phyloP scores from a whole-genome alignment of 2,113 vertebrate genomes.

The Pimephales promelas region DNA sequence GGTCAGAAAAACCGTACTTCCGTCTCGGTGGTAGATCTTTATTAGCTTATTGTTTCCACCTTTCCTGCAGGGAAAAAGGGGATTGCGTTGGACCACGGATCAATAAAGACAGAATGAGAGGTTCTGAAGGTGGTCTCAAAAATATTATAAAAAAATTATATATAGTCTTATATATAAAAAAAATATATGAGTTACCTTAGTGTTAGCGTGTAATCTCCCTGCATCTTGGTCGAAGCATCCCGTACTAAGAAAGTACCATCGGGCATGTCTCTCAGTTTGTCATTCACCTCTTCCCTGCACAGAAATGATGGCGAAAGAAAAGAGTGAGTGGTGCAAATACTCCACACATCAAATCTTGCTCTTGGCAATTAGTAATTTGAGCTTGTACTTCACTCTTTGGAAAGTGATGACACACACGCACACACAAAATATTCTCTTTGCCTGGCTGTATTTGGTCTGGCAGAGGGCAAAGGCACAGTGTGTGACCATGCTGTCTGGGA shows the following conservation, averaged over 20 bases:
- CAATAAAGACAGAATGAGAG: background rate
- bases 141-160: background rate
- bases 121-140: constrained; percentile 39
- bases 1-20: constrained; percentile 95
- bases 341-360: background rate
- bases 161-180: too few species aligned
- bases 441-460: constrained; percentile 44
- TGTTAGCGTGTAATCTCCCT: constrained; percentile 96
- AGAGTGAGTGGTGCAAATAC: background rate
- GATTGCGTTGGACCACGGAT: constrained; percentile 5
- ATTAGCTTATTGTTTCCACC: constrained; percentile 98
- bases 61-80: constrained; percentile 77
- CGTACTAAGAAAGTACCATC: constrained; percentile 96
- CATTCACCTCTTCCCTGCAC: constrained; percentile 93
- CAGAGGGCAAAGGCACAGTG: constrained; percentile 38
- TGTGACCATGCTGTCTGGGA: constrained; percentile 46
- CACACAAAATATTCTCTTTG: background rate
- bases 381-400: background rate
- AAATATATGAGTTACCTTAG: constrained; percentile 75
- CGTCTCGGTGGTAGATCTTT: constrained; percentile 95
- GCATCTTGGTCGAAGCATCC: constrained; percentile 95
- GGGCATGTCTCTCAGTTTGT: constrained; percentile 94
- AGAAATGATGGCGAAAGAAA: constrained; percentile 40
- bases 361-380: constrained; percentile 19
- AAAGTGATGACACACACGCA: background rate